phyloP scores from a whole-genome alignment of 1,140 invertebrate species.

The Papilio dardanus region DNA sequence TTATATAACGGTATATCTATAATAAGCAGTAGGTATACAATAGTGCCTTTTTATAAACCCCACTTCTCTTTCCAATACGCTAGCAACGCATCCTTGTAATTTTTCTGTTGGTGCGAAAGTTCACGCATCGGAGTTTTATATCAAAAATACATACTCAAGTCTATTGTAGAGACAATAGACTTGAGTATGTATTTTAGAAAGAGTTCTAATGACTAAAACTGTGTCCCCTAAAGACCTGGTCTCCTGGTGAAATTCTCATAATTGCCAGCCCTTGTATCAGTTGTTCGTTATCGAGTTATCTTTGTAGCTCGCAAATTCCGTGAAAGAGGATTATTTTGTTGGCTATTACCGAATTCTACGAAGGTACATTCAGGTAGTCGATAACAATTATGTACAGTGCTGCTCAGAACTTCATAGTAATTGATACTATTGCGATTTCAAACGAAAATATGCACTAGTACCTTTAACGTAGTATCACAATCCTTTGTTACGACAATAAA shows the following conservation, averaged over 20 bases:
- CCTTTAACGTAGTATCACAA: neutral
- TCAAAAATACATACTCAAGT: neutral
- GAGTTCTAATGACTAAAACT: neutral
- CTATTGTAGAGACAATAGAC: neutral
- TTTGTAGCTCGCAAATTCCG: slow-evolving; percentile 73
- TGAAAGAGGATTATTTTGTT: slow-evolving; percentile 76
- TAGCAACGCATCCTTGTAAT: neutral
- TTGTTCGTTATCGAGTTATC: slow-evolving; percentile 72
- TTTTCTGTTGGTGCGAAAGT: neutral
- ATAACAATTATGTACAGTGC: slow-evolving; percentile 59
- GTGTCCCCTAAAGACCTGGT: neutral
- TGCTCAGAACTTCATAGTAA: slow-evolving; percentile 42
- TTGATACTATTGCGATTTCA: neutral
- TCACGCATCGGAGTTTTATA: neutral
- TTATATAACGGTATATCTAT: no score
- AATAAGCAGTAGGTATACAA: no score
- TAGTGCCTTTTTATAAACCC: neutral
- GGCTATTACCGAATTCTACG: slow-evolving; percentile 76
- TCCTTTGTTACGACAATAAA: neutral
- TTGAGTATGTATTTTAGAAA: no score
- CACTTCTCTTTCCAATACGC: neutral
- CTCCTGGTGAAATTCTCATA: neutral
- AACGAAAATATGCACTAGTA: neutral
- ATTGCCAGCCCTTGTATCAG: slow-evolving; percentile 60
- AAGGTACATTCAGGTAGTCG: slow-evolving; percentile 76